Evolutionary conservation across 2,888 invertebrate species (phyloP), one percentile per base, ranked within the genome.

Genomic region (Endotricha flammealis): DNA sequence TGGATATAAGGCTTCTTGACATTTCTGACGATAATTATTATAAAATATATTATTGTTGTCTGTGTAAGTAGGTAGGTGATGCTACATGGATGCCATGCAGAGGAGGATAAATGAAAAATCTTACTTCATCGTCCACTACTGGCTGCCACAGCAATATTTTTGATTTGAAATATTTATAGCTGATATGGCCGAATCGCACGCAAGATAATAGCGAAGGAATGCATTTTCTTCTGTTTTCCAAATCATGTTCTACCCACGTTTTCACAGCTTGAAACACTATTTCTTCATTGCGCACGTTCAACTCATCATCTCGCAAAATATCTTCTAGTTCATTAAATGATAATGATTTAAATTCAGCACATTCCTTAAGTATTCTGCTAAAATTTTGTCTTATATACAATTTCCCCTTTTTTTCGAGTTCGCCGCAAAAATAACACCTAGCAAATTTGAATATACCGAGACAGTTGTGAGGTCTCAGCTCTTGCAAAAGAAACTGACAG

Each of bases 221-320:
- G 58, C 88, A 76, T 16, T 66, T 63, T 52, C 77, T 85, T 53
- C 93, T 81, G 36, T 79, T 83, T 29, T 78, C 75, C 12, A 88
- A 70, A 41, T 90, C 88, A 48, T 88, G 87, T 53, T 91, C 90
- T 13, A 92, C 78, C 95, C 95, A 95, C 31, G 87, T 88, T 64
- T 91, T 89, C 9, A 93, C 87, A 2, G 92, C 92, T 64, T 92
- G 91, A 69, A 93, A 93, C 24, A 93, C 92, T 38, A 89, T 85
- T 70, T 93, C 92, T 76, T 94, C 94, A 50, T 88, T 89, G 41
- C 88, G 87, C 11, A 92, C 90, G 69, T 94, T 94, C 31, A 95
- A 72, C 57, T 91, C 90, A 58, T 94, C 94, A 56, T 93, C 91
- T 33, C 82, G 72, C 31, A 94, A 75, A 43, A 93, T 88, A 39